Evolutionary conservation across 2,888 invertebrate species (phyloP), one percentile per base, ranked within the genome.

Genomic region (Spilosoma lubricipeda): DNA sequence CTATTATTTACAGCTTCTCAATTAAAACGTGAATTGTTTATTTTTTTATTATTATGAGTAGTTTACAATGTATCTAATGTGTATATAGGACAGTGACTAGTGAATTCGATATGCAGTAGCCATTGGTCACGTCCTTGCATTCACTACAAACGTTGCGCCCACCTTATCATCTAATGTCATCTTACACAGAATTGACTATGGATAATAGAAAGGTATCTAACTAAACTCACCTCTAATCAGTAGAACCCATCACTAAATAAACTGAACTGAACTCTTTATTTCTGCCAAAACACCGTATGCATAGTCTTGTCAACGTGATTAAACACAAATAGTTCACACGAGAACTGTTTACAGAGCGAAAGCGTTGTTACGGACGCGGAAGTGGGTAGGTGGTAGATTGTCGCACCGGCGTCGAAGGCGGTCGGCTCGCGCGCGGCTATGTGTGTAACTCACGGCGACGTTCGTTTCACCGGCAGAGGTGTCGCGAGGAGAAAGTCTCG

Each of bases 401-500:
- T 87, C 83, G 87, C 87, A 89, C 84, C 83, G 82, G 82, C 84
- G 87, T 89, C 85, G 85, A 86, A 93, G 90, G 88, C 93, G 93
- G 89, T 92, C 90, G 93, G 87, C 92, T 91, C 91, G 93, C 92
- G 91, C 93, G 93, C 94, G 89, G 91, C 88, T 92, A 87, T 88
- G 89, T 90, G 87, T 90, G 88, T 91, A 92, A 93, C 93, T 94
- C 93, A 86, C 90, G 87, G 83, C 86, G 88, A 87, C 87, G 90
- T 82, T 89, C 88, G 93, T 91, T 92, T 93, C 94, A 92, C 93
- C 91, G 87, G 88, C 86, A 85, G 91, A 90, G 93, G 93, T 94
- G 94, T 93, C 94, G 93, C 93, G 93, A 94, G 94, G 95, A 95
- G 96, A 96, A 96, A 96, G 96, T 96, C 92, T 92, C 91, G 95